Percentiles rank a stretch among this genome's conserved stretches.
Conservation (phyloP, 1,140 invertebrate species). For the Zaprionus capensis region DNA sequence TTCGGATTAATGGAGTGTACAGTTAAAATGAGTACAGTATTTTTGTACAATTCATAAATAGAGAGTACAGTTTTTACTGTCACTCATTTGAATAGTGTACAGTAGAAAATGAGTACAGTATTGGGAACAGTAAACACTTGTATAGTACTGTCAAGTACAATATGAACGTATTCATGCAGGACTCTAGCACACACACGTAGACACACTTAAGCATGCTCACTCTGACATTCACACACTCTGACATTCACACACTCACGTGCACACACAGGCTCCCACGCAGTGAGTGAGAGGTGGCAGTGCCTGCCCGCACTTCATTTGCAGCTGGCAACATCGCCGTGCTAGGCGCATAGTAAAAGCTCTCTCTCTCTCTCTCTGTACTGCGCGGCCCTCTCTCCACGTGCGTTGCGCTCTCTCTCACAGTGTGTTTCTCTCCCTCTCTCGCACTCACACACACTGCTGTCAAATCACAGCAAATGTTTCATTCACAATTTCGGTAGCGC, state of each 20-base stretch:
- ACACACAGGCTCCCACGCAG: slow-evolving; percentile 23
- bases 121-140: too few species aligned
- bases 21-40: too few species aligned
- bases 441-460: slow-evolving; percentile 8
- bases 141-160: too few species aligned
- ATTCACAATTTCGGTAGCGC: slow-evolving; percentile 75
- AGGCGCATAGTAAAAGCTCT: slow-evolving; percentile 58
- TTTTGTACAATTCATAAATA: too few species aligned
- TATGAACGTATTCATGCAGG: too few species aligned
- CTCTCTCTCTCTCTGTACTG: slow-evolving; percentile 13
- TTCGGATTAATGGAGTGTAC: too few species aligned
- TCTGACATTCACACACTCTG: not conserved
- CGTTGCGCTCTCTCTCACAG: slow-evolving; percentile 2
- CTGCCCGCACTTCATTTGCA: slow-evolving; percentile 41
- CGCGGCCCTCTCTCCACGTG: not conserved
- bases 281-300: slow-evolving; percentile 30
- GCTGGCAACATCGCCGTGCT: slow-evolving; percentile 56
- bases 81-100: too few species aligned
- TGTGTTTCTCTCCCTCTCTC: slow-evolving; percentile 2
- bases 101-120: too few species aligned
- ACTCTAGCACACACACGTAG: not conserved
- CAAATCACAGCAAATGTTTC: slow-evolving; percentile 43
- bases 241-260: slow-evolving; percentile 1
- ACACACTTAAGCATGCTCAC: slow-evolving; percentile 12
- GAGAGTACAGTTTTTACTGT: too few species aligned